Evolutionary conservation across 2,113 vertebrate species (phyloP), one percentile per base, ranked within the genome.

Genomic region (Coryphaenoides rupestris): DNA sequence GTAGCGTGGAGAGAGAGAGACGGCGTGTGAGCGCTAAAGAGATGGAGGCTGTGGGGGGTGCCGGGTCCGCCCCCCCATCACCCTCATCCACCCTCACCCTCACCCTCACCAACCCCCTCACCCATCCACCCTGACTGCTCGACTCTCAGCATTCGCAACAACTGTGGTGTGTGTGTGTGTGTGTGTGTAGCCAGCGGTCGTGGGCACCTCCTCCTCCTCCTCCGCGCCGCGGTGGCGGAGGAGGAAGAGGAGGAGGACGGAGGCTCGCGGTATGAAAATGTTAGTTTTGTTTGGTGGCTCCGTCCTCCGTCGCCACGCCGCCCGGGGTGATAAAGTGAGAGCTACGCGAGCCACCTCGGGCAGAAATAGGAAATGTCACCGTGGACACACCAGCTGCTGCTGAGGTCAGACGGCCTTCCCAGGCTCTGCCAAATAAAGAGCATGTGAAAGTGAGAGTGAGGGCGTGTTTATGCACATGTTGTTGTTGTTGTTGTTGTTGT

Each of bases 321-420:
- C 93, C 94, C 94, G 81, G 88, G 92, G 93, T 87, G 94, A 93
- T 93, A 94, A 95, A 96, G 92, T 90, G 93, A 90, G 90, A 96
- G 93, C 89, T 92, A 96, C 89, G 84, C 63, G 93, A 96, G 93
- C 92, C 85, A 92, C 89, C 87, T 89, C 78, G 81, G 80, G 90
- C 89, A 92, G 86, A 90, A 92, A 91, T 92, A 92, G 92, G 92
- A 93, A 93, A 89, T 90, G 91, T 91, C 88, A 91, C 90, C 89
- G 89, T 78, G 82, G 88, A 72, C 86, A n/a, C n/a, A 86, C 85
- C 95, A 95, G 95, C 94, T 96, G 94, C 88, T 91, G 84, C 85
- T 80, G 87, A 81, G 80, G 84, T 86, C 68, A 83, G 77, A 85
- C 66, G n/a, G 89, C 84, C 84, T 85, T 86, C 84, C 78, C 83